These are phyloP conservation scores for Temnothorax curvispinosus DNA, from an alignment of 1,140 invertebrate species.

Conservation along the genomic window DNA sequence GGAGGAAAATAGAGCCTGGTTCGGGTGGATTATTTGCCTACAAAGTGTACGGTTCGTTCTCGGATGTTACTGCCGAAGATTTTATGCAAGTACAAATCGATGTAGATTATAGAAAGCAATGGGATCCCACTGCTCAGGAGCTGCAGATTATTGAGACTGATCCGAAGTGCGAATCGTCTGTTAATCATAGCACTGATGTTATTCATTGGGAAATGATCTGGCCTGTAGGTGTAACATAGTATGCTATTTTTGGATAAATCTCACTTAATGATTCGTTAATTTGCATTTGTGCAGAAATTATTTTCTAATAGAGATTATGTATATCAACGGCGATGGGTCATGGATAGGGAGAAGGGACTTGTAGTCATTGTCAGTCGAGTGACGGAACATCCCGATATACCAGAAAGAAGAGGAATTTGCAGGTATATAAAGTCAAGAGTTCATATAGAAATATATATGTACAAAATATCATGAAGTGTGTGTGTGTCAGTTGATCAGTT, in stretches of 20 bases:
- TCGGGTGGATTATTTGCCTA: conserved; percentile 91
- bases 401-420: conserved; percentile 86
- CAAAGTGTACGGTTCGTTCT: conserved; percentile 94
- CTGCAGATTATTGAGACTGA: conserved; percentile 90
- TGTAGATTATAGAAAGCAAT: conserved; percentile 91
- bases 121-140: conserved; percentile 92
- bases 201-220: conserved; percentile 96
- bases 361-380: conserved; percentile 88
- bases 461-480: background rate
- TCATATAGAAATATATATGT: background rate
- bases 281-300: conserved; percentile 87
- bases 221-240: conserved; percentile 85
- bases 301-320: conserved; percentile 96
- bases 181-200: conserved; percentile 88
- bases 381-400: conserved; percentile 88
- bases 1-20: conserved; percentile 90
- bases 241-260: background rate
- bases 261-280: conserved; percentile 21
- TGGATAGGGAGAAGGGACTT: conserved; percentile 86
- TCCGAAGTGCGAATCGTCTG: conserved; percentile 79
- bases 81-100: conserved; percentile 94
- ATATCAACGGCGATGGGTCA: conserved; percentile 90
- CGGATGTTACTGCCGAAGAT: conserved; percentile 92
- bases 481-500: background rate
- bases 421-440: conserved; percentile 79